A percentile compares a stretch with the other conserved stretches of the same genome.
These are phyloP conservation scores for Euplexia lucipara DNA, from an alignment of 2,888 invertebrate genomes.

Conservation along the genomic window DNA sequence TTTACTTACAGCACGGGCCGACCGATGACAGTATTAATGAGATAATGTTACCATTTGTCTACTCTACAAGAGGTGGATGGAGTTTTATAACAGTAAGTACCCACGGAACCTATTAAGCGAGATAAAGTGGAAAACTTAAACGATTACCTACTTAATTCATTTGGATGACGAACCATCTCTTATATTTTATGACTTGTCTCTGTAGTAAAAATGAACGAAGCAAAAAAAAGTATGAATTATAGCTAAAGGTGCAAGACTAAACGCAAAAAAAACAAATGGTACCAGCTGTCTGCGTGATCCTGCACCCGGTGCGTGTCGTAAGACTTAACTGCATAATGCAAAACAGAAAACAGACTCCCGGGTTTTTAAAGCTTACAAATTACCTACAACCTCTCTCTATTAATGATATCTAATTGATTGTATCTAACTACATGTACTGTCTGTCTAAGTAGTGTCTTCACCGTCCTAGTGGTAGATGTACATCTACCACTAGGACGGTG, in stretches of 20 bases:
- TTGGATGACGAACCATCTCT: slow-evolving; percentile 39
- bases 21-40: slow-evolving; percentile 66
- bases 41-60: slow-evolving; percentile 68
- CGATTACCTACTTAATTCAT: slow-evolving; percentile 55
- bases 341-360: slow-evolving; percentile 10
- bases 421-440: too few relatives aligned
- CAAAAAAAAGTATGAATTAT: slow-evolving; percentile 18
- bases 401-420: slow-evolving; percentile 18
- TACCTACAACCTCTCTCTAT: background rate
- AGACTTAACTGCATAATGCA: background rate
- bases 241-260: slow-evolving; percentile 19
- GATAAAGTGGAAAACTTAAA: slow-evolving; percentile 56
- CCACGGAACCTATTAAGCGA: slow-evolving; percentile 32
- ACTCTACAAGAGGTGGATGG: slow-evolving; percentile 53
- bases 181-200: slow-evolving; percentile 38
- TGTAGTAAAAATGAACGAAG: slow-evolving; percentile 11
- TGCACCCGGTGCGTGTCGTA: slow-evolving; percentile 17
- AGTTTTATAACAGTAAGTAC: slow-evolving; percentile 58
- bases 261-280: slow-evolving; percentile 23
- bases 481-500: slow-evolving; percentile 14
- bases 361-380: background rate
- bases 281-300: slow-evolving; percentile 35
- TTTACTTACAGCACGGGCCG: slow-evolving; percentile 67
- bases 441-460: too few relatives aligned
- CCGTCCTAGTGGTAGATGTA: slow-evolving; percentile 22